Evolutionary conservation across 1,140 invertebrate genomes (phyloP).

Genomic region (Papilio machaon): DNA sequence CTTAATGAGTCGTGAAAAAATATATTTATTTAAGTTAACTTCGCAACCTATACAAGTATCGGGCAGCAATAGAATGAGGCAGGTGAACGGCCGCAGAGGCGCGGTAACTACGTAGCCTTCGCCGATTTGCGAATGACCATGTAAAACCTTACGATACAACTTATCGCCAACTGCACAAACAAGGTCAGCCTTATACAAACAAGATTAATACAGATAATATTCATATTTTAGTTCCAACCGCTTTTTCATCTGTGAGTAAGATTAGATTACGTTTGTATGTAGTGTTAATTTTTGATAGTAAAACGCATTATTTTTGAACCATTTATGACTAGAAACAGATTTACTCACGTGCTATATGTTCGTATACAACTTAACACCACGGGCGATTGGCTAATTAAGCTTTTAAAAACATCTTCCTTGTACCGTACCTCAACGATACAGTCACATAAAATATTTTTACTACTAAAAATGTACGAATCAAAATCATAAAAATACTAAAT

Average conservation of each 20-base stretch:
- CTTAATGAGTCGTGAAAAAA: background rate
- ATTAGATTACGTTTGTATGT: no score
- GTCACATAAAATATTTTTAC: no score
- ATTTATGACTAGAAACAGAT: background rate
- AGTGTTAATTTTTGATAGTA: background rate
- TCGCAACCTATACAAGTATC: background rate
- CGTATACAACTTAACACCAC: background rate
- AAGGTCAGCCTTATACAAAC: slow-evolving; percentile 15
- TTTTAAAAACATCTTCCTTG: background rate
- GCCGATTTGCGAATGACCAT: slow-evolving; percentile 28
- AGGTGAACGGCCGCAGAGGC: slow-evolving; percentile 25
- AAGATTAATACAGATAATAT: slow-evolving; percentile 15
- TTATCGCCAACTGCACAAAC: slow-evolving; percentile 19
- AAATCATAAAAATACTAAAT: background rate
- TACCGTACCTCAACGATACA: no score
- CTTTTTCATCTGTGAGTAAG: no score
- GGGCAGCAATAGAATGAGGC: background rate
- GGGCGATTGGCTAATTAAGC: background rate
- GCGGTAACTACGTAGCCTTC: slow-evolving; percentile 21
- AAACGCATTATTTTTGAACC: background rate
- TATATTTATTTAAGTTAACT: background rate
- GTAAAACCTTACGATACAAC: slow-evolving; percentile 24
- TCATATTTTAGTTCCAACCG: slow-evolving; percentile 17
- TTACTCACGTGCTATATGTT: background rate
- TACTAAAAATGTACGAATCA: no score